Percentiles rank a stretch among this genome's conserved stretches.
Conservation (phyloP, 2,888 invertebrate species). For the Ochropacha duplaris region DNA sequence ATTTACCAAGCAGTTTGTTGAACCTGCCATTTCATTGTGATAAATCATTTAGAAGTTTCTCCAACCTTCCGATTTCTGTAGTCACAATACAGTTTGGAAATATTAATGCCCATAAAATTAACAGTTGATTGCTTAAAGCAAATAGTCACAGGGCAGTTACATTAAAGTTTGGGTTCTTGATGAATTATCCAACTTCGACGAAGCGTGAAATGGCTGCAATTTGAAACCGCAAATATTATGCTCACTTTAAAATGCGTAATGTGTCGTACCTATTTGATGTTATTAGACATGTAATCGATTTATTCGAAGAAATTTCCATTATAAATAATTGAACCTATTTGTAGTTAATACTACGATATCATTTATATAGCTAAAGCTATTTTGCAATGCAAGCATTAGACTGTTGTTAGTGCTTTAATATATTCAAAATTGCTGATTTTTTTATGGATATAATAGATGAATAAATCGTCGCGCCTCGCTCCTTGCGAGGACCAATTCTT, state of each 20-base stretch:
- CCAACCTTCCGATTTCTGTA: constrained; percentile 26
- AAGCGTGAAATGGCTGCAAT: constrained; percentile 46
- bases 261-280: not conserved
- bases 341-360: no score
- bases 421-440: no score
- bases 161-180: constrained; percentile 16
- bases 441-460: no score
- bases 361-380: no score
- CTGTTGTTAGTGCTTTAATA: no score
- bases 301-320: no score
- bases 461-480: no score
- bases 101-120: constrained; percentile 41
- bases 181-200: constrained; percentile 20
- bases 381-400: no score
- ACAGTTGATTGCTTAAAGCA: constrained; percentile 31
- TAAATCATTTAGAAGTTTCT: constrained; percentile 21
- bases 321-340: no score
- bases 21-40: constrained; percentile 2
- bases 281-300: not conserved
- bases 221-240: constrained; percentile 15
- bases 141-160: constrained; percentile 22
- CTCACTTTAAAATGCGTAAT: not conserved
- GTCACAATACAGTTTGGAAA: constrained; percentile 30
- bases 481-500: no score
- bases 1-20: not conserved